Conservation (phyloP, 2,888 invertebrate species). For the Brachypterus glaber region DNA sequence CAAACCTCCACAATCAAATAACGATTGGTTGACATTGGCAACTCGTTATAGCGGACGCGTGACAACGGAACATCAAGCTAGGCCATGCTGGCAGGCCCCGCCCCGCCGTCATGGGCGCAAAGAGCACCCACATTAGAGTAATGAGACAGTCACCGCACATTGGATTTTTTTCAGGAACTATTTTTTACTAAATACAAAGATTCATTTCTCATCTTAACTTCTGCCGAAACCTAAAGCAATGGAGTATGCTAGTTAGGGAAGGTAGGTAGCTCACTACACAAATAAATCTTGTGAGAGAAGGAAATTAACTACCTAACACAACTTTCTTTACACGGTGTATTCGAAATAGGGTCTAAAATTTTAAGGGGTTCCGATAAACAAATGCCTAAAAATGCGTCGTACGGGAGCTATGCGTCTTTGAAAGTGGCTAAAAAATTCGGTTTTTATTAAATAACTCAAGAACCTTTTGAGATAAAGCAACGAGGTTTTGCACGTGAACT, state of each 20-base stretch:
- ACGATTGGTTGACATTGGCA: constrained; percentile 28
- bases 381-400: no score
- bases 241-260: background rate
- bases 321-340: no score
- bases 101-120: constrained; percentile 30
- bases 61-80: constrained; percentile 33
- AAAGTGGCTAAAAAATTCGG: no score
- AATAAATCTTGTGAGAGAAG: no score
- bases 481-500: no score
- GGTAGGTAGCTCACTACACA: no score
- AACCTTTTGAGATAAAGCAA: no score
- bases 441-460: no score
- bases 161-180: background rate
- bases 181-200: background rate
- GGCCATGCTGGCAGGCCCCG: constrained; percentile 29
- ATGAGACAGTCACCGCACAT: constrained; percentile 27
- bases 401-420: no score
- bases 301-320: no score
- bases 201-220: background rate
- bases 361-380: no score
- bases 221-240: background rate
- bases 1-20: constrained; percentile 28
- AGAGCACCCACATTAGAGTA: constrained; percentile 34
- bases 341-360: no score
- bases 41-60: constrained; percentile 28